Conservation (phyloP, 2,113 vertebrate species). For the Grantiella picta region DNA sequence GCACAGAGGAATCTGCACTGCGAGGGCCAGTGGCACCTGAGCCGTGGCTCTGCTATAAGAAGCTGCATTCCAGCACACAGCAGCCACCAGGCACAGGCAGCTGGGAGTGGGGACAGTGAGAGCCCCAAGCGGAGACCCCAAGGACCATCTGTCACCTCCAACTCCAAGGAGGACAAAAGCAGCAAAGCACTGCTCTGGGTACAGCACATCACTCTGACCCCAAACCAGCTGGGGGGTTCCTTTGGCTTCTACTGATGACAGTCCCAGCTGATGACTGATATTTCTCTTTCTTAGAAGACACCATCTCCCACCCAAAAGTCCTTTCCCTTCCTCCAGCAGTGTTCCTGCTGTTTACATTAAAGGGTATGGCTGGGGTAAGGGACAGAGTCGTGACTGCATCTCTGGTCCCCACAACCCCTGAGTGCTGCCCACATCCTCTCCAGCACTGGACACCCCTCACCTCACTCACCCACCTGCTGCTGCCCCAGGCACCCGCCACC, state of each 20-base stretch:
- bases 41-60: not conserved
- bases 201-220: not conserved
- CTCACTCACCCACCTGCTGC: fast-evolving
- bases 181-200: not conserved
- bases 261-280: not conserved
- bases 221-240: not conserved
- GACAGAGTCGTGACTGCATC: not conserved
- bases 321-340: not conserved
- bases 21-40: not conserved
- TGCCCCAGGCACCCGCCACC: not conserved
- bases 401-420: fast-evolving
- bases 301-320: not conserved
- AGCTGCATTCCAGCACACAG: not conserved
- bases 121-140: not conserved
- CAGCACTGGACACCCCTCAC: fast-evolving
- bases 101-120: not conserved
- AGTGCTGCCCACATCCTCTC: not conserved
- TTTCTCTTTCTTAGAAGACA: conserved; percentile 23
- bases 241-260: not conserved
- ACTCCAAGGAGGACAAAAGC: not conserved
- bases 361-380: conserved; percentile 30
- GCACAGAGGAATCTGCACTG: not conserved
- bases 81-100: not conserved
- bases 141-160: not conserved
- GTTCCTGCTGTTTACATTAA: conserved; percentile 73